Evolutionary conservation across 2,113 vertebrate species (phyloP), one percentile per base, ranked within the genome.

Genomic region (Craseonycteris thonglongyai): DNA sequence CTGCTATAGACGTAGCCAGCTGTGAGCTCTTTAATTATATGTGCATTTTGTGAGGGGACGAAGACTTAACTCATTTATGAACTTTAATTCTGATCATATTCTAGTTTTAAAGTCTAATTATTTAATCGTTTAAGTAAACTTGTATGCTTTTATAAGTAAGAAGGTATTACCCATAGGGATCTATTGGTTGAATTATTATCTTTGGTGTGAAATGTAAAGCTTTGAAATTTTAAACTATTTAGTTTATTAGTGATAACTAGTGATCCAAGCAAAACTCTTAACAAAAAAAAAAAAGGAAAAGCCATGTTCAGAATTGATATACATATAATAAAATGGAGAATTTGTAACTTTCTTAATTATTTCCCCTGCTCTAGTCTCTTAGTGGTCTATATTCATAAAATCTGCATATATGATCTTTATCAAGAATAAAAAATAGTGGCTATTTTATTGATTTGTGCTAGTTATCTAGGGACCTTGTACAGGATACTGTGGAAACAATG

Each of bases 241-340:
- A 33, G 66, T 92, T 79, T 92, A 47, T 79, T 89, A 58, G 58
- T 87, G 74, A 45, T 21, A 94, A 4, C n/a, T 18, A 51, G 8
- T 59, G 3, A 81, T 86, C 75, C 93, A 86, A 61, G 15, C 15
- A 86, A 91, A 96, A 74, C n/a, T 87, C 87, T 82, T 88, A 94
- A 56, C 14, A 93, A 94, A 96, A 86, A 7, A 61, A 93, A 91
- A 4, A 40, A 56, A 58, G 8, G 80, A 6, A 58, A 90, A 91
- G 21, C 18, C 6, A 2, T 82, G 19, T 63, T 92, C 61, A 76
- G 45, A 93, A 68, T 58, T 90, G 54, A 4, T 69, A 72, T 92
- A 4, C 65, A 72, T 92, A 12, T 74, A 92, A 85, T 74, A 56
- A 88, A 89, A 49, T 88, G 47, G 22, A 71, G 79, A 89, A 91